These are phyloP conservation scores for Andrena bucephala DNA, from an alignment of 2,888 invertebrate species.

Conservation along the genomic window DNA sequence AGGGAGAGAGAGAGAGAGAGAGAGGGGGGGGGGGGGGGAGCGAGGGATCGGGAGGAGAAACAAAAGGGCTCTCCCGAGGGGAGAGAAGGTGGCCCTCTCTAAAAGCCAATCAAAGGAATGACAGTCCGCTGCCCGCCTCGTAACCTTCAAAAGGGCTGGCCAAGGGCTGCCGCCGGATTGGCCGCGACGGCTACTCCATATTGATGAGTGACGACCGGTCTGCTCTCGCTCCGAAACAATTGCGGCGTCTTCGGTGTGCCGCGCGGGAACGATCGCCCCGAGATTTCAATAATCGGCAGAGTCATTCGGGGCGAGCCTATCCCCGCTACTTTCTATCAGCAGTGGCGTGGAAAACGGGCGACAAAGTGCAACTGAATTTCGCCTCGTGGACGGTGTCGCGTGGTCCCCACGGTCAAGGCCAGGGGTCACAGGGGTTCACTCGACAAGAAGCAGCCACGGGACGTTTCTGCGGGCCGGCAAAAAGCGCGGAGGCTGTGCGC, in stretches of 20 bases:
- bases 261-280: conserved; percentile 41
- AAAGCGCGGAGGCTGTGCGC: conserved; percentile 14
- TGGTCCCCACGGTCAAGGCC: conserved; percentile 1
- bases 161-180: conserved; percentile 81
- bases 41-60: conserved; percentile 52
- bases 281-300: conserved; percentile 69
- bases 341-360: not conserved
- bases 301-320: not conserved
- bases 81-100: conserved; percentile 76
- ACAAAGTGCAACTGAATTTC: not conserved
- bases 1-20: too few relatives aligned
- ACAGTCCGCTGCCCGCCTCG: conserved; percentile 82
- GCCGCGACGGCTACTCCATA: conserved; percentile 82
- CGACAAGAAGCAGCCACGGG: not conserved
- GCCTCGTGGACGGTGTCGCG: not conserved
- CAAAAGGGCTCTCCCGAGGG: conserved; percentile 65
- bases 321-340: not conserved
- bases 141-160: conserved; percentile 83
- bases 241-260: conserved; percentile 65
- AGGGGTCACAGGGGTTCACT: conserved; percentile 16
- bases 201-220: conserved; percentile 82
- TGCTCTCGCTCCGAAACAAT: conserved; percentile 71
- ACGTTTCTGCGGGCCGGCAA: conserved; percentile 20
- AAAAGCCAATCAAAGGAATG: conserved; percentile 85
- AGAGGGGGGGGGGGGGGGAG: too few relatives aligned